Conservation (phyloP, 1,140 invertebrate species). For the Heliconius hermathena region DNA sequence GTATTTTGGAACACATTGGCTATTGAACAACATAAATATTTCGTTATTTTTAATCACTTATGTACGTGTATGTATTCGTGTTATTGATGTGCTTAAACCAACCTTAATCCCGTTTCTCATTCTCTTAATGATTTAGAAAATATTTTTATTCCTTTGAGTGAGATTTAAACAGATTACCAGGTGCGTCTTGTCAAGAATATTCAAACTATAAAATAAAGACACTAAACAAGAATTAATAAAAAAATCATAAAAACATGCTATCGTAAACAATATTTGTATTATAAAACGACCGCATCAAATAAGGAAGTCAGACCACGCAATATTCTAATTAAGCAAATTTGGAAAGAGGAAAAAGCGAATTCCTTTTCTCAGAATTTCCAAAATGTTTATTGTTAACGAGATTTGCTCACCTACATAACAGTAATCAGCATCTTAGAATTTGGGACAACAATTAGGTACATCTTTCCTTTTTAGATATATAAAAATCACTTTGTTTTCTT, state of each 20-base stretch:
- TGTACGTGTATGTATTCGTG: no score
- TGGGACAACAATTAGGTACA: background rate
- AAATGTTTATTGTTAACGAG: constrained; percentile 6
- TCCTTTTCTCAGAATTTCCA: constrained; percentile 24
- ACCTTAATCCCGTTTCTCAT: no score
- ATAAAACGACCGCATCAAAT: constrained; percentile 19
- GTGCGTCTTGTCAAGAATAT: background rate
- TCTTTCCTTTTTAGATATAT: background rate
- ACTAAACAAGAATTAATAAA: background rate
- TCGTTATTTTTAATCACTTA: no score
- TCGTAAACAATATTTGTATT: background rate
- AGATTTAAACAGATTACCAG: no score
- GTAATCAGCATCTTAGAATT: background rate
- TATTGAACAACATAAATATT: no score
- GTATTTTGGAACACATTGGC: no score
- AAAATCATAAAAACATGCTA: background rate
- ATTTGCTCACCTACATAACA: background rate
- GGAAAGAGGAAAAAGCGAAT: constrained; percentile 35
- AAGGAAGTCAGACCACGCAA: constrained; percentile 37
- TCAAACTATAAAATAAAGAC: background rate
- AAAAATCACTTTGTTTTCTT: background rate
- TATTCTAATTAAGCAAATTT: constrained; percentile 44
- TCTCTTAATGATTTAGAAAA: no score
- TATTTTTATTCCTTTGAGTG: no score
- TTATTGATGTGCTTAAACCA: no score